Base-by-base conservation (phyloP, 2,113 vertebrate species). In the Nothoprocta pentlandii region DNA sequence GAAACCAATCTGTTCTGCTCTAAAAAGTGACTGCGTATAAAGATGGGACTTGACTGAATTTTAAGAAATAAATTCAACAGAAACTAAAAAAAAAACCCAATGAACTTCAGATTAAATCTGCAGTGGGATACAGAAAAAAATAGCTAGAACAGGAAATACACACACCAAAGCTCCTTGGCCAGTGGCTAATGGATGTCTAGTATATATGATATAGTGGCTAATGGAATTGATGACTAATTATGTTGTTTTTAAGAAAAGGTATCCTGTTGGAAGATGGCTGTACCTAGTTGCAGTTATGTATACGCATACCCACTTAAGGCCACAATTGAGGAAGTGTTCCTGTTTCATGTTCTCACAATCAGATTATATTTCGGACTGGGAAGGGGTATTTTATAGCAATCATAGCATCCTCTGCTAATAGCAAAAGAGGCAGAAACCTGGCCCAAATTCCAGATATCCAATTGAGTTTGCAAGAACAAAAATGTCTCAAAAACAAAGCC, bases 181-280 rank as follows among this genome's bases (percentile, higher is more conserved):
- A 19, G 4, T 6, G 42, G 68, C 46, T 64, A 75, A 56, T 39
- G 36, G 36, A 39, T 39, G 36, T 39, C 36, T 39, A 39, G 36
- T 39, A 39, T 39, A 39, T 39, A 39, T 39, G 8, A 39, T 39
- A 39, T 39, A 39, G 36, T 39, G 36, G 8, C 36, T 39, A 39
- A 39, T 39, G 36, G 36, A 39, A 28, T 10, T 8, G n/a, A 39
- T 66, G 46, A 90, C 26, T 67, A n/a, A 64, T 42, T 0, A 0
- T 49, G 39, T 54, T 12, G 16, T 49, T 66, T 91, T 32, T 77
- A 80, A 85, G 28, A 41, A 81, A 85, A 79, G 12, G 9, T 26
- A 81, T 36, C 7, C 58, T 81, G 36, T 16, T 39, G 36, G 9
- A 34, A 73, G 56, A 84, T 47, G 20, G 19, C 30, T 77, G 42